Conservation (phyloP, 2,113 vertebrate species). For the Hucho hucho region DNA sequence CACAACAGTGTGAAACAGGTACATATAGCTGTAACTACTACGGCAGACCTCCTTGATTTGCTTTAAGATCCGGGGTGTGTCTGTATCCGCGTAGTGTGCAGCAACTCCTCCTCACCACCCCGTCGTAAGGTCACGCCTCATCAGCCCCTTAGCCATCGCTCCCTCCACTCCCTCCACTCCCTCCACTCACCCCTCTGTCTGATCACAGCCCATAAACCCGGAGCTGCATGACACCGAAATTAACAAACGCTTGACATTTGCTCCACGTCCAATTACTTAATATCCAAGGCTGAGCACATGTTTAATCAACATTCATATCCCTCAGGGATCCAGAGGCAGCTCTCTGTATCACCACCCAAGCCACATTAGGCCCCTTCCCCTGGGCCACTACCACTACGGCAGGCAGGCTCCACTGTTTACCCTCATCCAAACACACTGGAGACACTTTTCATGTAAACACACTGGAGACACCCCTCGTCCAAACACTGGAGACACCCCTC, state of each 20-base stretch:
- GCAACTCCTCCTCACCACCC: not conserved
- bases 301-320: slow-evolving; percentile 69
- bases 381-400: slow-evolving; percentile 27
- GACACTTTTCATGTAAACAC: too few relatives aligned
- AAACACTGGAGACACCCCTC: too few relatives aligned
- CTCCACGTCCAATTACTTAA: slow-evolving; percentile 60
- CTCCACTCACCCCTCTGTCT: not conserved
- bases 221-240: slow-evolving; percentile 41
- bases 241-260: slow-evolving; percentile 65
- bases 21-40: not conserved
- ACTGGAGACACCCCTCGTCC: slow-evolving; percentile 12
- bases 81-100: not conserved
- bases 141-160: slow-evolving; percentile 20
- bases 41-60: not conserved
- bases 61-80: slow-evolving; percentile 18
- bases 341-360: slow-evolving; percentile 50
- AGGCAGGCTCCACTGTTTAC: slow-evolving; percentile 37
- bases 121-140: slow-evolving; percentile 31
- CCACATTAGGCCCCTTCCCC: slow-evolving; percentile 49
- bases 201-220: slow-evolving; percentile 44
- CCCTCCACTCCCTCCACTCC: too few relatives aligned
- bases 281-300: slow-evolving; percentile 67
- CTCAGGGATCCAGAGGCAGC: slow-evolving; percentile 41
- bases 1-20: too few relatives aligned
- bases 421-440: slow-evolving; percentile 13